Evolutionary conservation across 23 tunicate species (phyloP).

Genomic region (Pegea sp.): DNA sequence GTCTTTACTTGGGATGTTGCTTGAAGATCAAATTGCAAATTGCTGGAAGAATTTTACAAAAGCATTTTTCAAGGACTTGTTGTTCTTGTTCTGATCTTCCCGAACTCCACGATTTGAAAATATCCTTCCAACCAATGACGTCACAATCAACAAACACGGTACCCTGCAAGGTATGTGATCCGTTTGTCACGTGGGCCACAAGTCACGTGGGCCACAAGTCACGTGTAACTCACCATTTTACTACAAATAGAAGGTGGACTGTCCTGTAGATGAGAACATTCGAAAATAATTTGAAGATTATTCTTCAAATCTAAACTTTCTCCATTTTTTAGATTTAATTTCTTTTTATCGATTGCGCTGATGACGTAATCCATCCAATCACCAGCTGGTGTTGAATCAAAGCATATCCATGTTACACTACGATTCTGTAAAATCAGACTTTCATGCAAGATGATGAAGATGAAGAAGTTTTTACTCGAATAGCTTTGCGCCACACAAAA

Average conservation of each 20-base stretch:
- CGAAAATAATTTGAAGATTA: conserved; percentile 68
- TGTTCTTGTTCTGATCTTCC: conserved; percentile 47
- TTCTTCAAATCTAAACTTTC: conserved; percentile 50
- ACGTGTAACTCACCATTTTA: conserved; percentile 29
- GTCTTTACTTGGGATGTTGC: too few species aligned
- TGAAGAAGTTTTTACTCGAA: conserved; percentile 34
- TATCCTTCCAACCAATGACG: conserved; percentile 67
- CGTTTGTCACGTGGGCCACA: neutral
- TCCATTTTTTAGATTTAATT: conserved; percentile 57
- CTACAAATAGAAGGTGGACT: conserved; percentile 59
- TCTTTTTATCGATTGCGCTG: too few species aligned
- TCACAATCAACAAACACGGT: conserved; percentile 49
- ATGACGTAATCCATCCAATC: too few species aligned
- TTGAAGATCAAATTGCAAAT: conserved; percentile 49
- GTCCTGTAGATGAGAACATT: conserved; percentile 40
- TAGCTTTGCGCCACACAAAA: conserved; percentile 79
- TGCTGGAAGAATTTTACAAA: conserved; percentile 56
- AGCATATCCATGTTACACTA: too few species aligned
- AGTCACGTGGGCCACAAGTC: neutral
- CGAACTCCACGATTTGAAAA: conserved; percentile 74
- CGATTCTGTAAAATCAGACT: too few species aligned
- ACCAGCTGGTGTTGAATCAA: too few species aligned
- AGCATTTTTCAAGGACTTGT: conserved; percentile 43
- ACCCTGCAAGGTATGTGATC: conserved; percentile 18
- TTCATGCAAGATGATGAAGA: too few species aligned